These are phyloP conservation scores for Dreissena polymorpha DNA, from an alignment of 1,140 invertebrate genomes.

Conservation along the genomic window DNA sequence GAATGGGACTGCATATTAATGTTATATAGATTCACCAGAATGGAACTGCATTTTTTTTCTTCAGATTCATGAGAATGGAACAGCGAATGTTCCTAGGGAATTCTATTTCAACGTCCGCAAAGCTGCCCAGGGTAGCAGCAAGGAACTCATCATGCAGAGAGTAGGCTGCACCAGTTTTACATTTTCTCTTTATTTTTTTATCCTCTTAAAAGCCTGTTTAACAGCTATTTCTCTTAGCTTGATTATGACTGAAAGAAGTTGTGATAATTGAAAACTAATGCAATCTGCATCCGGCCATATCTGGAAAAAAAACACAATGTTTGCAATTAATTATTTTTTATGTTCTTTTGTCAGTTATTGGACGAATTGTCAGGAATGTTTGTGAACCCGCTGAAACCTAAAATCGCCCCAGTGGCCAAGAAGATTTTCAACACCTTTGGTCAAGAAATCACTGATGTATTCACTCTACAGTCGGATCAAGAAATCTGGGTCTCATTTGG, in stretches of 20 bases:
- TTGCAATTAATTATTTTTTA: too few relatives aligned
- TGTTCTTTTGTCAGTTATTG: slow-evolving; percentile 60
- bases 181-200: too few relatives aligned
- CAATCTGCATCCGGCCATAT: too few relatives aligned
- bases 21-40: too few relatives aligned
- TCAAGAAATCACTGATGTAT: slow-evolving; percentile 71
- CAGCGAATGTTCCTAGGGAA: slow-evolving; percentile 28
- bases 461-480: slow-evolving; percentile 66
- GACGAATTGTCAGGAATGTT: slow-evolving; percentile 70
- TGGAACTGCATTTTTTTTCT: neutral
- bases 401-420: slow-evolving; percentile 69
- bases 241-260: too few relatives aligned
- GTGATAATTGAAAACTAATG: too few relatives aligned
- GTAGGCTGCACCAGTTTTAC: slow-evolving; percentile 2
- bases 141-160: slow-evolving; percentile 41
- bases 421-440: slow-evolving; percentile 73
- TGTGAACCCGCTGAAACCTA: slow-evolving; percentile 63
- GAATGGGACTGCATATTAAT: too few relatives aligned
- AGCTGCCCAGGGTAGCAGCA: slow-evolving; percentile 40
- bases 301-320: too few relatives aligned
- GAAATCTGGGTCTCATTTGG: slow-evolving; percentile 78
- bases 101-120: slow-evolving; percentile 53
- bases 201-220: too few relatives aligned
- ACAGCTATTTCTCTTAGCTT: too few relatives aligned
- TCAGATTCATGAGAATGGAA: slow-evolving; percentile 55